Evolutionary conservation across 2,797 vertebrate genomes (phyloP).

Genomic region (Etheostoma nigrum): DNA sequence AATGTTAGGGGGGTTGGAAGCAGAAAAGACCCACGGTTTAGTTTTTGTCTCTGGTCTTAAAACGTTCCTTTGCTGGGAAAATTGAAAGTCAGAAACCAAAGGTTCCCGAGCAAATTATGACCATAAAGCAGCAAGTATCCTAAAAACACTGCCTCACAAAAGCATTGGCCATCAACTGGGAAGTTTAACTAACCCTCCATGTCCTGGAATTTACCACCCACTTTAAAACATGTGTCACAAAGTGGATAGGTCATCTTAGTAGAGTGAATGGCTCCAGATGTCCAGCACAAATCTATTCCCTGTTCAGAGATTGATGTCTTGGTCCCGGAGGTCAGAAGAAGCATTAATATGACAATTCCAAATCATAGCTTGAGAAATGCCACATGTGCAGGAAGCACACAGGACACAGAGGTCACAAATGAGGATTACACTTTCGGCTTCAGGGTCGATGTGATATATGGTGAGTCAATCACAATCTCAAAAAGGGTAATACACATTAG

Average conservation of each 20-base stretch:
- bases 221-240: slow-evolving; percentile 45
- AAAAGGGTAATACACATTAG: background rate
- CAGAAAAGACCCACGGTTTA: background rate
- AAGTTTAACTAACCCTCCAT: slow-evolving; percentile 2
- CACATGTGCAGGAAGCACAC: slow-evolving; percentile 48
- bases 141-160: slow-evolving; percentile 11
- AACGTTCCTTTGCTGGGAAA: background rate
- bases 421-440: slow-evolving; percentile 34
- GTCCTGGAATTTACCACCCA: slow-evolving; percentile 22
- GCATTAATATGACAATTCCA: slow-evolving; percentile 66
- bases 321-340: slow-evolving; percentile 57
- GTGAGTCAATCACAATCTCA: slow-evolving; percentile 9
- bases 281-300: slow-evolving; percentile 57
- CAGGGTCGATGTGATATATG: slow-evolving; percentile 40
- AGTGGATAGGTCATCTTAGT: slow-evolving; percentile 47
- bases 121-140: background rate
- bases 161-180: background rate
- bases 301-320: slow-evolving; percentile 59
- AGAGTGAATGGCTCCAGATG: slow-evolving; percentile 61
- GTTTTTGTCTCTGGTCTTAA: no score
- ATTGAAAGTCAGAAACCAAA: background rate
- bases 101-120: background rate
- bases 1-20: background rate
- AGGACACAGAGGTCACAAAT: slow-evolving; percentile 14
- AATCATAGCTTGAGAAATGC: slow-evolving; percentile 55